Evolutionary conservation across 2,888 invertebrate genomes (phyloP).

Genomic region (Diaphora mendica): DNA sequence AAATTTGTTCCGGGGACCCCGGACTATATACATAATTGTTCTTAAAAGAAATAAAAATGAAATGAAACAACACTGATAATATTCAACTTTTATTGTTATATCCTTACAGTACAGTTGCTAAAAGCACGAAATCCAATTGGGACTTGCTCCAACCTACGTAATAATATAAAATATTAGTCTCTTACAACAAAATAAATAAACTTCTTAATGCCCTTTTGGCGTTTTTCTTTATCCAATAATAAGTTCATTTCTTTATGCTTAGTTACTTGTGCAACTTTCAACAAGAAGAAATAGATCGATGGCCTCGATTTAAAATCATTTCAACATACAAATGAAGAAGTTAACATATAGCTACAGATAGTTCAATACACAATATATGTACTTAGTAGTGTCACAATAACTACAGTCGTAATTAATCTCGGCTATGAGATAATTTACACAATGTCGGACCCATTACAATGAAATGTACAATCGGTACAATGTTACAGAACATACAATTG

Average conservation of each 20-base stretch:
- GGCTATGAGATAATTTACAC: conserved; percentile 29
- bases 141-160: conserved; percentile 74
- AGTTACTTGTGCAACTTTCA: conserved; percentile 78
- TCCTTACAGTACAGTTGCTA: conserved; percentile 78
- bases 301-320: conserved; percentile 84
- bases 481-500: conserved; percentile 64
- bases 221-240: conserved; percentile 71
- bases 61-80: conserved; percentile 55
- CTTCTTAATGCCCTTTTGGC: conserved; percentile 80
- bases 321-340: conserved; percentile 49
- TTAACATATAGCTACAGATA: conserved; percentile 41
- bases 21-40: too few relatives aligned
- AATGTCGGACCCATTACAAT: conserved; percentile 79
- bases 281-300: conserved; percentile 80
- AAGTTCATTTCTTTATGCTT: conserved; percentile 79
- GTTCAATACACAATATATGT: conserved; percentile 18
- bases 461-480: conserved; percentile 82
- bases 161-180: conserved; percentile 83
- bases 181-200: conserved; percentile 85
- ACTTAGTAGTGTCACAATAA: conserved; percentile 42
- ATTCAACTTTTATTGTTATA: conserved; percentile 76
- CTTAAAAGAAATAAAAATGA: conserved; percentile 4
- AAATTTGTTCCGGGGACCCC: too few relatives aligned
- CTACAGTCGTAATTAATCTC: conserved; percentile 45
- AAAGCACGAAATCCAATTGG: conserved; percentile 79